Percentiles rank a stretch among this genome's conserved stretches.
Evolutionary conservation across 2,888 invertebrate genomes (phyloP).

Genomic region (Ornithoptera priamus): DNA sequence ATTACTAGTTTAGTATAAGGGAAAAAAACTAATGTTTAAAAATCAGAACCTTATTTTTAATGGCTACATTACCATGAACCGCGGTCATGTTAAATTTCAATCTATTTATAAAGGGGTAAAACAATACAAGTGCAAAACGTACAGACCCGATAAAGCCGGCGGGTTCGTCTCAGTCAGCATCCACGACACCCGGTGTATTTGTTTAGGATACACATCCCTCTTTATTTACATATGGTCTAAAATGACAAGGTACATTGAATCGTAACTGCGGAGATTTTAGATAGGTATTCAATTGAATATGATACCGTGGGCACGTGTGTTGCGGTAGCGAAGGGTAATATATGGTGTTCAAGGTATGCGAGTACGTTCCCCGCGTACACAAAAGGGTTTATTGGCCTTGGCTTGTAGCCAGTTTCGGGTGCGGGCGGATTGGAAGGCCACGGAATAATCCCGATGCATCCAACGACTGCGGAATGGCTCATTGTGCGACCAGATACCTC

Average conservation of each 20-base stretch:
- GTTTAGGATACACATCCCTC: constrained; percentile 70
- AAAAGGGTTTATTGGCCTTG: constrained; percentile 73
- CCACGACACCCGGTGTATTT: constrained; percentile 70
- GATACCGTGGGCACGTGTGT: constrained; percentile 40
- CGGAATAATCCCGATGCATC: constrained; percentile 47
- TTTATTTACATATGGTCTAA: constrained; percentile 57
- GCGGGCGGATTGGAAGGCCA: constrained; percentile 56
- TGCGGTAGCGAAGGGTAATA: constrained; percentile 45
- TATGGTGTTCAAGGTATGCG: constrained; percentile 50
- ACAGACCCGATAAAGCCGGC: constrained; percentile 49
- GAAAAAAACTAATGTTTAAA: constrained; percentile 18
- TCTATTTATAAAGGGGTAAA: constrained; percentile 21
- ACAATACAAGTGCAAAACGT: constrained; percentile 33
- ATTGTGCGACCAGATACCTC: constrained; percentile 23
- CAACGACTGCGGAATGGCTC: constrained; percentile 33
- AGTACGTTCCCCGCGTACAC: constrained; percentile 42
- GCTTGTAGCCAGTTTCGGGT: constrained; percentile 64
- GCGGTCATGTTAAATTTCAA: constrained; percentile 30
- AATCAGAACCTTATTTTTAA: constrained; percentile 17
- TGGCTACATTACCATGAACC: constrained; percentile 32
- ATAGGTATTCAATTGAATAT: constrained; percentile 47
- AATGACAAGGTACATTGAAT: constrained; percentile 47
- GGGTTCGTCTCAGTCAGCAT: constrained; percentile 51
- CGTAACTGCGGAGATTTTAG: constrained; percentile 45
- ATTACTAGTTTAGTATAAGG: constrained; percentile 19